Percentiles rank a stretch among this genome's conserved stretches.
These are phyloP conservation scores for Volucella bombylans DNA, from an alignment of 2,888 invertebrate species.

Conservation along the genomic window DNA sequence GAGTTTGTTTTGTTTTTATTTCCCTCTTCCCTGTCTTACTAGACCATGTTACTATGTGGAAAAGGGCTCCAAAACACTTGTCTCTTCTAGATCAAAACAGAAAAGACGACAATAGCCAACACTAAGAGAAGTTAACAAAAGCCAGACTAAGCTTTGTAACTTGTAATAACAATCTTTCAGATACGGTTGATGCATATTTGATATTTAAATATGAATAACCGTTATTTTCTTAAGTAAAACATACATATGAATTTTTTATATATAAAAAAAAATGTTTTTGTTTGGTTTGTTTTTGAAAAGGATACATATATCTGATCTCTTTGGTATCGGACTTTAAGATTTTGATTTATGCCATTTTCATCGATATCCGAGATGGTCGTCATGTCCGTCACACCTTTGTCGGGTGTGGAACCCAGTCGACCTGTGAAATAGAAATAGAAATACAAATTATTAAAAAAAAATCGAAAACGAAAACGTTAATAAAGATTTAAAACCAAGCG, in stretches of 20 bases:
- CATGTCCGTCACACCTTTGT: constrained; percentile 94
- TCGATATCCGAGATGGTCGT: constrained; percentile 94
- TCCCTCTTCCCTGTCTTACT: no score
- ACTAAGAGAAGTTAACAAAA: neutral
- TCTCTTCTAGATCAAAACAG: neutral
- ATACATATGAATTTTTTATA: constrained; percentile 2
- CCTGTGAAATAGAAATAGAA: constrained; percentile 76
- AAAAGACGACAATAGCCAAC: neutral
- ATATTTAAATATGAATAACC: neutral
- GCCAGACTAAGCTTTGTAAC: neutral
- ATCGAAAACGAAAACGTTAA: constrained; percentile 15
- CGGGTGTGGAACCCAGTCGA: constrained; percentile 79
- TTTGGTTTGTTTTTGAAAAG: constrained; percentile 84
- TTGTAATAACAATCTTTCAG: constrained; percentile 4
- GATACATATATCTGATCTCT: constrained; percentile 95
- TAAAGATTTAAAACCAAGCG: constrained; percentile 19
- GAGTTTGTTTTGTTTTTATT: constrained; percentile 2
- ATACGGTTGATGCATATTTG: neutral
- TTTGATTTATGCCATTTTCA: constrained; percentile 93
- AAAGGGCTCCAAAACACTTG: neutral
- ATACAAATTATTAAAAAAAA: neutral
- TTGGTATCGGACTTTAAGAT: constrained; percentile 91
- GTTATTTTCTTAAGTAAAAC: neutral
- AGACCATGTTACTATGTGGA: neutral
- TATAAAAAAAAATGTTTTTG: constrained; percentile 26